Base-by-base conservation (phyloP, 2,888 invertebrate genomes). In the Taphrorychus bicolor region DNA sequence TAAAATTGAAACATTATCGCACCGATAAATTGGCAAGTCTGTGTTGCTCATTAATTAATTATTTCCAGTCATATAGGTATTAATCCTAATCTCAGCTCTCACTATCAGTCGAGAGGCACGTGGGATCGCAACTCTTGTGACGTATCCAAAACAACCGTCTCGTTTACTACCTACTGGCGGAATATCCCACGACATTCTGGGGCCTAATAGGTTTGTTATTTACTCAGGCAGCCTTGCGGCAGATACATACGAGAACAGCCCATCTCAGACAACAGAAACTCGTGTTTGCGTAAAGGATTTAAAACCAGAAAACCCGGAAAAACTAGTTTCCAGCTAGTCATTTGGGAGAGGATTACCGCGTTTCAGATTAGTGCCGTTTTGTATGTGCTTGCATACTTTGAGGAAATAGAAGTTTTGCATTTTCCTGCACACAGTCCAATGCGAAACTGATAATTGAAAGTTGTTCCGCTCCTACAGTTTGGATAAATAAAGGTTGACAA, bases 241-340 rank as follows among this genome's bases (percentile, higher is more conserved):
- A 61, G 53, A 53, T 61, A 61, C 45, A 56, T 40, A 56, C 16
- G 22, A 52, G 19, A 52, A 52, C 19, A 52, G 11, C 32, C 52
- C 16, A 16, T n/a, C 52, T 52, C 52, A 21, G 5, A 32, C 14
- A 16, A 53, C 40, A 45, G 42, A 22, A 61, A 53, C 53, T 52
- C 60, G 17, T 61, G 61, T 61, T 53, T 61, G 41, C 53, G 22
- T 42, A 42, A 19, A 61, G 32, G 61, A 61, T 61, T 61, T 60
- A 60, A 53, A 60, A 52, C 53, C 53, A 21, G 61, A 45, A 24
- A 61, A 42, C 53, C 22, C 61, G 53, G 53, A 61, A 53, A 53
- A 61, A 61, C 16, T 61, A 61, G 61, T 61, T 61, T 60, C 22
- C 9, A n/a, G 11, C 9, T 21, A 53, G 42, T 41, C 53, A 61